Evolutionary conservation across 2,797 vertebrate species (phyloP), one percentile per base, ranked within the genome.

Genomic region (Myotis pilosus): DNA sequence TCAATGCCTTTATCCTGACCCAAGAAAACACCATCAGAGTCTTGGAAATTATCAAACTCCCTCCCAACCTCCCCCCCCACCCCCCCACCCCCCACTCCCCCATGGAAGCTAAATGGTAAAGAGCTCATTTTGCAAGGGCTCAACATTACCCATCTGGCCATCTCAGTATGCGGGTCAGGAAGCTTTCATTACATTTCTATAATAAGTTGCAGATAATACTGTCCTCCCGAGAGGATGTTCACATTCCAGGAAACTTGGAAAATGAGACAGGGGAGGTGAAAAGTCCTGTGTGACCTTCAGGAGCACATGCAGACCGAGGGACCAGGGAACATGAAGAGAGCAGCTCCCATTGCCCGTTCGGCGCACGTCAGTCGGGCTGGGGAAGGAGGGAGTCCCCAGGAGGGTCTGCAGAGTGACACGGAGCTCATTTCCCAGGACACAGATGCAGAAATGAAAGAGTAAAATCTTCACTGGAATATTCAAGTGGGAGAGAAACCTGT

Each of bases 21-120:
- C 69, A 47, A 76, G 60, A 79, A 96, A 91, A 72, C n/a, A 53
- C 30, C 33, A 86, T 33, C 79, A 80, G 25, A 92, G 71, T n/a
- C 49, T 92, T 76, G 83, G 8, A 91, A 78, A 79, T 85, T 25
- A 82, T 69, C 47, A 47, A 69, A 57, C 22, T 62, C 11, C 16
- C 41, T 28, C 23, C 44, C 4, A 17, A 22, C 16, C 36, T 36
- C 47, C 25, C 22, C 41, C 19, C 33, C 10, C 5, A 6, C 51
- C 25, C 22, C 57, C 19, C 33, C 10, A 2, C 2, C 5, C 10
- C 10, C 9, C 25, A 2, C 25, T 22, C 28, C 19, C 30, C 5
- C 33, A 66, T 33, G 38, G 64, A 55, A 89, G 13, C 68, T 66
- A 94, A 91, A 57, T 41, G 36, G 23, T 71, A 28, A 75, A 81